phyloP scores from a whole-genome alignment of 2,113 vertebrate genomes.

The Campylomormyrus tamandua region DNA sequence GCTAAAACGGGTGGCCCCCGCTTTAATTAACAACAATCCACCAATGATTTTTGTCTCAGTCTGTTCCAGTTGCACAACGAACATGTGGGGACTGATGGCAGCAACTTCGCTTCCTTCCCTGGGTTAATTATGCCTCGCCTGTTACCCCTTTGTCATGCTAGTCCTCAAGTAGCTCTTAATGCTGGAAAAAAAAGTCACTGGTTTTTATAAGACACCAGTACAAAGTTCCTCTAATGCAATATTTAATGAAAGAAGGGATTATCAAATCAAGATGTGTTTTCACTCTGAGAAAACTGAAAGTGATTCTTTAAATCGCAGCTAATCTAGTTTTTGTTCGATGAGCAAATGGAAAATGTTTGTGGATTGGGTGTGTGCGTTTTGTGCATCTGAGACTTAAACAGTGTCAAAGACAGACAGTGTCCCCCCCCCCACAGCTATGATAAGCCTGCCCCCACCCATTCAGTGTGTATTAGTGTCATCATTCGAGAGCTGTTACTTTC shows the following conservation, averaged over 20 bases:
- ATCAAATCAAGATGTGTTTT: constrained; percentile 9
- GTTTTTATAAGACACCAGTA: background rate
- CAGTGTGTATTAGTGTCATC: background rate
- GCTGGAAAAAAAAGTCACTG: background rate
- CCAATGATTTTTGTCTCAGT: background rate
- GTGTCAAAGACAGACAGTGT: background rate
- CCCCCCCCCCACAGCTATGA: background rate
- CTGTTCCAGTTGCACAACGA: background rate
- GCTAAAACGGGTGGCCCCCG: background rate
- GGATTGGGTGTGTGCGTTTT: background rate
- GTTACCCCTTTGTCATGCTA: background rate
- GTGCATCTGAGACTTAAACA: background rate
- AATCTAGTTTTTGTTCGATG: constrained; percentile 1
- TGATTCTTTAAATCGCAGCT: background rate
- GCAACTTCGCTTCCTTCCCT: background rate
- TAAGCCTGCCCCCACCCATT: background rate
- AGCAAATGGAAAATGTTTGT: constrained; percentile 3
- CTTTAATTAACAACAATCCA: background rate
- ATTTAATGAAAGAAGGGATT: constrained; percentile 9
- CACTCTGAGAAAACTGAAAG: background rate
- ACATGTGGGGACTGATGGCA: background rate
- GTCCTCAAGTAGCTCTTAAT: background rate
- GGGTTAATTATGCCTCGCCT: background rate
- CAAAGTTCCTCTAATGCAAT: background rate
- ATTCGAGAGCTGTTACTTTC: background rate